A percentile compares a stretch with the other conserved stretches of the same genome.
These are phyloP conservation scores for Halyomorpha halys DNA, from an alignment of 1,140 invertebrate genomes.

Conservation along the genomic window DNA sequence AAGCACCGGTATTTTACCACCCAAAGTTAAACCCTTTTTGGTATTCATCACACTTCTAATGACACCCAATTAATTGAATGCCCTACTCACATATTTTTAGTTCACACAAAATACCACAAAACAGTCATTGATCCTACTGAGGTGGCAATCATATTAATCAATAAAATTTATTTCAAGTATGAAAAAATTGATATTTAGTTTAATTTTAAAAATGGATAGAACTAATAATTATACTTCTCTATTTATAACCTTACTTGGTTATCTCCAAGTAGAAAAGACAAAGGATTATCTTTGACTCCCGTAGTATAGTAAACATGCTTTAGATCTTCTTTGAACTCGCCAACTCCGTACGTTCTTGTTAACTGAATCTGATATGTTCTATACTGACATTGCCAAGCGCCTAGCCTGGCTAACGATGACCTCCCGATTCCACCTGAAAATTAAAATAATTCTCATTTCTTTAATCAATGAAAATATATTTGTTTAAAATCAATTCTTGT, in stretches of 20 bases:
- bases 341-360: conserved; percentile 58
- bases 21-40: no score
- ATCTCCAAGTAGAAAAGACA: conserved; percentile 72
- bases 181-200: no score
- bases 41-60: no score
- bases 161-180: no score
- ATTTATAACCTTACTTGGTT: conserved; percentile 43
- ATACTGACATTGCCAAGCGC: conserved; percentile 67
- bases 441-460: not conserved
- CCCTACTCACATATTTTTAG: no score
- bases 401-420: conserved; percentile 61
- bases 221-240: not conserved
- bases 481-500: not conserved
- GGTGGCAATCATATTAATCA: no score
- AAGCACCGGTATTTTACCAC: no score
- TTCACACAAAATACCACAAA: no score
- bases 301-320: conserved; percentile 60
- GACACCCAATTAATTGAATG: no score
- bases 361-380: conserved; percentile 66
- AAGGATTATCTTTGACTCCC: conserved; percentile 62
- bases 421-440: conserved; percentile 67
- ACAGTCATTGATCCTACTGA: no score
- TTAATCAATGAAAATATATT: not conserved
- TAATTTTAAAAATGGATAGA: no score
- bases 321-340: conserved; percentile 73